Conservation (phyloP, 2,113 vertebrate species). For the Herpetotheres cachinnans region DNA sequence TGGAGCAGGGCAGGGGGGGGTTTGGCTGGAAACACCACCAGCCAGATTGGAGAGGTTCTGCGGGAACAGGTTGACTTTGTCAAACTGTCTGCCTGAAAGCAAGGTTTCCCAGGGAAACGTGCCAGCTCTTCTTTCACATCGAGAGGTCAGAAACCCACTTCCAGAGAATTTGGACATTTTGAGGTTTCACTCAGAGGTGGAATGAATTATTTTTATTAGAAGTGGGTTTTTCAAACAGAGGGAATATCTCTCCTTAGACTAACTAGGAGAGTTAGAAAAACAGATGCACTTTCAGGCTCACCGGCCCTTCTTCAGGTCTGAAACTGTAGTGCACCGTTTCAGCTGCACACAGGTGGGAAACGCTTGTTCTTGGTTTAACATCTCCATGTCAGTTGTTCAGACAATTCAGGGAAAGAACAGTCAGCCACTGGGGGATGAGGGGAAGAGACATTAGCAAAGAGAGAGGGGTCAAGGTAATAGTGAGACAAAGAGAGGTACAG, state of each 20-base stretch:
- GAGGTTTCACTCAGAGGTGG: conserved; percentile 31
- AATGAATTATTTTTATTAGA: conserved; percentile 53
- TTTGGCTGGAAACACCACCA: conserved; percentile 2
- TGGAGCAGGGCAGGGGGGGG: background rate
- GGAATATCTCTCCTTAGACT: background rate
- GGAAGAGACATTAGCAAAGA: background rate
- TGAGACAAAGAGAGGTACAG: background rate
- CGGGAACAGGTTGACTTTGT: conserved; percentile 54
- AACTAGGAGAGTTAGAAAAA: background rate
- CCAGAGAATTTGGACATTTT: conserved; percentile 49
- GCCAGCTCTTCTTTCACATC: conserved; percentile 51
- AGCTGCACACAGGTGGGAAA: conserved; percentile 8
- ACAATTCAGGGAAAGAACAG: background rate
- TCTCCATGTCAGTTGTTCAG: background rate
- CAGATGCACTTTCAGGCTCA: background rate
- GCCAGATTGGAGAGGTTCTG: conserved; percentile 10
- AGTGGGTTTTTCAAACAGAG: conserved; percentile 32
- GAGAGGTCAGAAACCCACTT: conserved; percentile 62
- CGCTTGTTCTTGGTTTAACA: background rate
- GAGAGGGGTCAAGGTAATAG: background rate
- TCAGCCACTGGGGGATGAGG: background rate
- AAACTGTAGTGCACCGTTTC: background rate
- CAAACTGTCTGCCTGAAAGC: conserved; percentile 22
- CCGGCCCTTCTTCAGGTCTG: background rate
- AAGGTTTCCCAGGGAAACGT: conserved; percentile 56